Evolutionary conservation across 2,888 invertebrate species (phyloP), one percentile per base, ranked within the genome.

Genomic region (Penaeus monodon): DNA sequence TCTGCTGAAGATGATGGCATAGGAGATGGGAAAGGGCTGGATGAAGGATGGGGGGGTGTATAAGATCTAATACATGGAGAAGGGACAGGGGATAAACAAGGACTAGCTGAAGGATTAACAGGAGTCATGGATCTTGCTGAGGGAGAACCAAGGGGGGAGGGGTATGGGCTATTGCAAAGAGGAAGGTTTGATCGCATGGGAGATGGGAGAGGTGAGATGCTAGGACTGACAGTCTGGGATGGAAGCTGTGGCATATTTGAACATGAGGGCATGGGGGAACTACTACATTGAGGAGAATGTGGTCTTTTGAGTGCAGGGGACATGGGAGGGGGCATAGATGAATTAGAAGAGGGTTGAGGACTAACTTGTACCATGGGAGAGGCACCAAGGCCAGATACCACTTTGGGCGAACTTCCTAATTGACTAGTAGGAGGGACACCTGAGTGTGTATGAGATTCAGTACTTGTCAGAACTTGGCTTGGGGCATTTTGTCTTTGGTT

Each of bases 251-350:
- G 90, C 44, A 84, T 89, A 29, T 79, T 88, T 74, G 83, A 88
- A n/a, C 85, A 73, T 20, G 83, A 84, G 57, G 90, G 88, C 29
- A 86, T 79, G 38, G 89, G 90, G 73, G 90, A 86, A 68, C 77
- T 89, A 74, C 88, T 81, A 33, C 86, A 86, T 33, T 90, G 90
- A n/a, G 90, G 90, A 57, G 91, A 91, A 57, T 81, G 70, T 0
- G 89, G 88, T 77, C 88, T 85, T 73, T 88, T 89, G 49, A 88
- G 89, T 29, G 88, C 88, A 27, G 89, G 89, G n/a, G 89, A 89
- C 49, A 86, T 86, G 17, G 89, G 89, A 63, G 89, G 89, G 33
- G 89, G 89, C 89, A 89, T 89, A 33, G 81, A 85, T 33, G 85
- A 88, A 20, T 79, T 65, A 44, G 86, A 78, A 66, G 78, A 44